Conservation (phyloP, 2,888 invertebrate species). For the Lasioglossum villosulum region DNA sequence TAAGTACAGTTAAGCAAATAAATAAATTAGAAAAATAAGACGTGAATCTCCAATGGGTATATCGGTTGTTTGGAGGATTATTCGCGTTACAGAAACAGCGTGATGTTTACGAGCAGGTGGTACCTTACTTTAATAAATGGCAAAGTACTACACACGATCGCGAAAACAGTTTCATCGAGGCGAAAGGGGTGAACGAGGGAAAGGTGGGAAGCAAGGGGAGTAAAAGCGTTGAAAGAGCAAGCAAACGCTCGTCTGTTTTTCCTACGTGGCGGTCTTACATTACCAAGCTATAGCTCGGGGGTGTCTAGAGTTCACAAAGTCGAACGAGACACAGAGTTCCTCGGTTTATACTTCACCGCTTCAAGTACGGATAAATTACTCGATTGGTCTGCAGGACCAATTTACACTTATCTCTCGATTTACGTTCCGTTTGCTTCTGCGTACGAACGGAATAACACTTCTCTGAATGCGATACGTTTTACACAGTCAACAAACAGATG, state of each 20-base stretch:
- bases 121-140: conserved; percentile 39
- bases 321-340: conserved; percentile 46
- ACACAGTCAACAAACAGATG: neutral
- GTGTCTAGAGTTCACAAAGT: conserved; percentile 51
- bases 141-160: conserved; percentile 21
- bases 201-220: neutral
- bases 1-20: neutral
- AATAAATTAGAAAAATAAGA: neutral
- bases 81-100: neutral
- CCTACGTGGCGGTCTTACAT: conserved; percentile 30
- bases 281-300: neutral
- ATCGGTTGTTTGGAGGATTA: neutral
- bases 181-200: neutral
- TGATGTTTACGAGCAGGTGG: conserved; percentile 13
- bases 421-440: neutral
- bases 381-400: neutral
- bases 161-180: conserved; percentile 27
- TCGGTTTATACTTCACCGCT: neutral
- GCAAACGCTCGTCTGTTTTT: conserved; percentile 36
- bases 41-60: neutral
- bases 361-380: neutral
- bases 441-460: neutral
- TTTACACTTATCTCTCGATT: neutral
- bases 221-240: conserved; percentile 34
- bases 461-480: neutral